Conservation (phyloP, 2,113 vertebrate species). For the Beaufortia kweichowensis region DNA sequence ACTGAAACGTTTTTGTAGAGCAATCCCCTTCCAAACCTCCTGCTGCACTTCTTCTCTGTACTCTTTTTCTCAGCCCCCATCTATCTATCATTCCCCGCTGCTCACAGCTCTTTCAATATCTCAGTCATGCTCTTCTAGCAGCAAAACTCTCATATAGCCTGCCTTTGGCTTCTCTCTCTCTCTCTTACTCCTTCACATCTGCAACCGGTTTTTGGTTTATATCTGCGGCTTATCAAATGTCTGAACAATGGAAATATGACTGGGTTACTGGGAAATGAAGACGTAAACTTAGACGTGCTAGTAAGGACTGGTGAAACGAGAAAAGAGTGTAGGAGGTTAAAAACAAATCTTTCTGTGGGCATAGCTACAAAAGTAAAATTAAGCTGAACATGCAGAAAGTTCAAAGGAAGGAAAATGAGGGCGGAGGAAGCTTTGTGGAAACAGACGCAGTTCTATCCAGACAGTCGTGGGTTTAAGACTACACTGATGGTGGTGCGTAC, state of each 20-base stretch:
- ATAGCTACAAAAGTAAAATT: background rate
- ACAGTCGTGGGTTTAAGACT: conserved; percentile 15
- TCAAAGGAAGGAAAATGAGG: conserved; percentile 15
- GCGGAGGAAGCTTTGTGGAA: conserved; percentile 13
- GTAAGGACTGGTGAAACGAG: background rate
- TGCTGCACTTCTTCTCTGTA: conserved; percentile 21
- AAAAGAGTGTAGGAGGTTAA: conserved; percentile 3
- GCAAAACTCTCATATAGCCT: conserved; percentile 1
- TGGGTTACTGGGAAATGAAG: conserved; percentile 4
- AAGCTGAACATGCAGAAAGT: conserved; percentile 15
- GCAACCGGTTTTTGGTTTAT: conserved; percentile 17
- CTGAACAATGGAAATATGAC: conserved; percentile 25
- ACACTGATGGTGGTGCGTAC: conserved; percentile 4
- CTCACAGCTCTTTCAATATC: conserved; percentile 33
- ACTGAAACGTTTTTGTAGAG: conserved; percentile 44
- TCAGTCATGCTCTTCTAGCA: conserved; percentile 34
- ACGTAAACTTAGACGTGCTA: background rate
- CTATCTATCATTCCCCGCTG: conserved; percentile 38
- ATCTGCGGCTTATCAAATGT: conserved; percentile 40
- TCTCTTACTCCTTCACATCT: conserved; percentile 19
- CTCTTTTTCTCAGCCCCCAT: background rate
- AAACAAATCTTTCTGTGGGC: background rate
- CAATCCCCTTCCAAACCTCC: conserved; percentile 39
- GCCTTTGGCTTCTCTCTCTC: conserved; percentile 27
- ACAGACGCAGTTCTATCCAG: background rate